Conservation (phyloP, 2,888 invertebrate species). For the Rhingia rostrata region DNA sequence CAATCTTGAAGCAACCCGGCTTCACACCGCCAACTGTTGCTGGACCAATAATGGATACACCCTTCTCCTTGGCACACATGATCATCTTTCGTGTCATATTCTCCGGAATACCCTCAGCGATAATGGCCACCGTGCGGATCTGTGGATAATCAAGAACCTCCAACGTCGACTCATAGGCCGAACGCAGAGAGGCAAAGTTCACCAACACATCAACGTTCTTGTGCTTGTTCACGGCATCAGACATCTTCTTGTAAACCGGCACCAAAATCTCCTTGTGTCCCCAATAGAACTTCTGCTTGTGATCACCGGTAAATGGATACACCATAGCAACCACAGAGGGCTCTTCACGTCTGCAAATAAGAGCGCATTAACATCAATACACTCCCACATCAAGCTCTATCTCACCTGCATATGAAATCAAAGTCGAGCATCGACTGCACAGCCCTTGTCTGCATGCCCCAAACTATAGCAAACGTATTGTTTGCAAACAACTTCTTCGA, state of each 20-base stretch:
- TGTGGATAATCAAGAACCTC: conserved; percentile 97
- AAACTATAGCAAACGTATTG: conserved; percentile 95
- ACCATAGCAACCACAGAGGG: conserved; percentile 98
- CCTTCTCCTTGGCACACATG: conserved; percentile 91
- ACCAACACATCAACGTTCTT: conserved; percentile 97
- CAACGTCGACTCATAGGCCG: conserved; percentile 97
- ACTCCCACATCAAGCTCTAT: conserved; percentile 5
- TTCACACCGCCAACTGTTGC: conserved; percentile 99
- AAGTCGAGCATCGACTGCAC: conserved; percentile 87
- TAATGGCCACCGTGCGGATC: conserved; percentile 97
- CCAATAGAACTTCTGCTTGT: conserved; percentile 99
- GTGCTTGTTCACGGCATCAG: conserved; percentile 97
- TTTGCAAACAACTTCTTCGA: conserved; percentile 89
- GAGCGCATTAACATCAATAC: conserved; percentile 13
- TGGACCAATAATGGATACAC: conserved; percentile 94
- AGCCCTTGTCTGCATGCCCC: conserved; percentile 99
- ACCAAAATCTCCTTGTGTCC: conserved; percentile 98
- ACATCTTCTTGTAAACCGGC: conserved; percentile 98
- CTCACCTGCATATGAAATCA: conserved; percentile 83
- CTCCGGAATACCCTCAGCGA: conserved; percentile 99
- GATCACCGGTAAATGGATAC: conserved; percentile 99
- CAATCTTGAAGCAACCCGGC: conserved; percentile 99
- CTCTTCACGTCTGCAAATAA: conserved; percentile 94
- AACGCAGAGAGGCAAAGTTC: conserved; percentile 98
- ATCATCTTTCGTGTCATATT: conserved; percentile 98